Percentiles rank a stretch among this genome's conserved stretches.
Conservation (phyloP, 2,888 invertebrate genomes). For the Esperia sulphurella region DNA sequence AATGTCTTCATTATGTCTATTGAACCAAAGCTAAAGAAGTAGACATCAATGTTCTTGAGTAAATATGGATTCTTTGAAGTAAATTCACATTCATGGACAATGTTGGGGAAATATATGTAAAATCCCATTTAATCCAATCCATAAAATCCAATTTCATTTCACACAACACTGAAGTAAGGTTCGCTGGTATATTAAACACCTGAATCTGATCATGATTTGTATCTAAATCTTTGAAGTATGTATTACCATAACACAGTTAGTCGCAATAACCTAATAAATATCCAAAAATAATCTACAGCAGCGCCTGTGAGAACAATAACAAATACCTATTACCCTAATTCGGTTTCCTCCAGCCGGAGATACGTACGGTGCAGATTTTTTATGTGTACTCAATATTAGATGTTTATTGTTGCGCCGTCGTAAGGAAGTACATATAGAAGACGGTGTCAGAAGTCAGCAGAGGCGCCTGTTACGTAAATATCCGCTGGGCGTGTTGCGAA, state of each 20-base stretch:
- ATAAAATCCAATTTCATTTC: no score
- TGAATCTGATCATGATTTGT: no score
- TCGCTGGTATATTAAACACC: no score
- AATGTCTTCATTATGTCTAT: conserved; percentile 39
- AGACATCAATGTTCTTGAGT: background rate
- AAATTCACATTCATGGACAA: background rate
- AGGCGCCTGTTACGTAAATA: conserved; percentile 73
- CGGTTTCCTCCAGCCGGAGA: conserved; percentile 30
- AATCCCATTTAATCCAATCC: no score
- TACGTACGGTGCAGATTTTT: conserved; percentile 38
- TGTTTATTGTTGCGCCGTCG: conserved; percentile 36
- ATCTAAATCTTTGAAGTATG: no score
- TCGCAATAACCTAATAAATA: background rate
- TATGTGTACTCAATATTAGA: conserved; percentile 46
- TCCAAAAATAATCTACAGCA: conserved; percentile 12
- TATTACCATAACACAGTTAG: no score
- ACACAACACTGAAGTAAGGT: no score
- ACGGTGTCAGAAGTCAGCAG: conserved; percentile 65
- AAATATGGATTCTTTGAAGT: background rate
- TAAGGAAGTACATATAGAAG: conserved; percentile 32
- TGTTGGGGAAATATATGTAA: no score
- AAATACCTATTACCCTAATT: conserved; percentile 38
- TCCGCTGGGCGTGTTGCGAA: conserved; percentile 72
- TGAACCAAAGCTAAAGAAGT: conserved; percentile 23
- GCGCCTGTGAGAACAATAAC: conserved; percentile 19